A percentile compares a stretch with the other conserved stretches of the same genome.
phyloP scores from a whole-genome alignment of 2,888 invertebrate species.

The Marronus borbonicus region DNA sequence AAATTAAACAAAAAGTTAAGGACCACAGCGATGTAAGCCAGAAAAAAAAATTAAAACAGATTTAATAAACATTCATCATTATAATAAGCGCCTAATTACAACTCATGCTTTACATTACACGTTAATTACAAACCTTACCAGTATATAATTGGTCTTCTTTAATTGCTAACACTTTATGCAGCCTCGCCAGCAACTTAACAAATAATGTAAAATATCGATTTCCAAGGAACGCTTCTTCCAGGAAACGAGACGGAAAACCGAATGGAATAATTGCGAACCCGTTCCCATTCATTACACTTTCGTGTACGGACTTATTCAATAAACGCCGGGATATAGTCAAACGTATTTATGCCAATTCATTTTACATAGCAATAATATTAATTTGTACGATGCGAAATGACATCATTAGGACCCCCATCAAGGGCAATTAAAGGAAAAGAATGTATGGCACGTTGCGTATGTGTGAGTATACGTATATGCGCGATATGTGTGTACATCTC shows the following conservation, averaged over 20 bases:
- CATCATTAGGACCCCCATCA: constrained; percentile 47
- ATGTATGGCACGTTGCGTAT: constrained; percentile 2
- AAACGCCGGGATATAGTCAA: constrained; percentile 19
- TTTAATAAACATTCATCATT: no score
- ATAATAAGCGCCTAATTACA: no score
- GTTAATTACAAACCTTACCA: constrained; percentile 19
- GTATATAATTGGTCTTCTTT: constrained; percentile 17
- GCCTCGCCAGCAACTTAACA: background rate
- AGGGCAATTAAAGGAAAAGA: constrained; percentile 39
- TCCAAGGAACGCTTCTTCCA: constrained; percentile 9
- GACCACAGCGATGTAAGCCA: no score
- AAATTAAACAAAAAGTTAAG: no score
- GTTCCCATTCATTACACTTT: constrained; percentile 34
- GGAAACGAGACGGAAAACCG: constrained; percentile 1
- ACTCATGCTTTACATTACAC: background rate
- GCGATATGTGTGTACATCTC: constrained; percentile 11
- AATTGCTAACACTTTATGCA: constrained; percentile 17
- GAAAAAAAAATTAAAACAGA: no score
- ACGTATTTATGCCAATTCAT: constrained; percentile 44
- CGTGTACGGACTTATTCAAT: constrained; percentile 33
- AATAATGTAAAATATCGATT: constrained; percentile 11
- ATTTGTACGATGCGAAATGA: constrained; percentile 47
- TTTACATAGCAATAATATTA: constrained; percentile 43
- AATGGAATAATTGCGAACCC: constrained; percentile 8
- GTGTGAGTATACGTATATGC: constrained; percentile 9